Base-by-base conservation (phyloP, 2,797 vertebrate genomes). In the Liparis tanakae region DNA sequence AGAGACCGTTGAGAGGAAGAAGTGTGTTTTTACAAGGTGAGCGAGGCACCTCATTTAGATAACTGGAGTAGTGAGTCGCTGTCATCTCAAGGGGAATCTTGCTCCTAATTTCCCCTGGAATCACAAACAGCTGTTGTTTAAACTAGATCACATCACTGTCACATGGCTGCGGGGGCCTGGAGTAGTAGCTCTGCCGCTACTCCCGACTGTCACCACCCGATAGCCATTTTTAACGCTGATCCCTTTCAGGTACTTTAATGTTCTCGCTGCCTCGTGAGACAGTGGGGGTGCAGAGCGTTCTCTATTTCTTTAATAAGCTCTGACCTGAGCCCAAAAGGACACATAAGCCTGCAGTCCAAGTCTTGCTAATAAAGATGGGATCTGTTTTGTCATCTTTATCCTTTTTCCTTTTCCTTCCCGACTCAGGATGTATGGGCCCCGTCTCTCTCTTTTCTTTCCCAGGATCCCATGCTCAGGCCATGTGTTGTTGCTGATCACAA, bases 91-190 rank as follows among this genome's bases (percentile, higher is more conserved):
- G 95, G 95, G 96, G 94, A 91, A 96, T 96, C 93, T 95, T 95
- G 95, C 94, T 94, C 94, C 93, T 96, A 96, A 96, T 96, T 97
- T 96, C 96, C 94, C 95, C 94, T 95, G 88, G 90, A 96, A 96
- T 96, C 95, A 94, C 91, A 93, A 97, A 97, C 96, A 97, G 95
- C 95, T 96, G 96, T 96, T 96, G 95, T 97, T 97, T 96, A 96
- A 96, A 94, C 94, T 96, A 96, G 95, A 93, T 93, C 91, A 90
- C 87, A 91, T 93, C 92, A 92, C 85, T 91, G 87, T 96, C 96
- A 96, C 94, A 96, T 94, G 93, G 95, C 96, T 96, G 90, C 93
- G 80, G 95, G 95, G 90, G 79, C 94, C 94, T 90, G 92, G 92
- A 73, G 94, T 92, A 93, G 93, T 88, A 95, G 91, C 89, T 94